Base-by-base conservation (phyloP, 2,888 invertebrate species). In the Drosophila infuscata region DNA sequence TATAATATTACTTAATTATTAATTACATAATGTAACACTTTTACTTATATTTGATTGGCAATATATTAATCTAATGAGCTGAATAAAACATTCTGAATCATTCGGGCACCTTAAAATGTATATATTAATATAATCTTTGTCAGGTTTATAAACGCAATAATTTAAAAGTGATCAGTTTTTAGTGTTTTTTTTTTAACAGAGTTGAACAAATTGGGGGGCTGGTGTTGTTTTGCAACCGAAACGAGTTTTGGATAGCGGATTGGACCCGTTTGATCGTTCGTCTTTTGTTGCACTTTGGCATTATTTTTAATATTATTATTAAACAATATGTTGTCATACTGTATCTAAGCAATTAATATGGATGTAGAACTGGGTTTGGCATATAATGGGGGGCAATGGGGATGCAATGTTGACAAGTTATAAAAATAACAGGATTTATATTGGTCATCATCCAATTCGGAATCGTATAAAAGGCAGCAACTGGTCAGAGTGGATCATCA, bases 391-490 rank as follows among this genome's bases (percentile, higher is more conserved):
- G 25, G 17, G 48, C 51, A 35, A 43, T 68, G 79, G 64, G 30
- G 60, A 57, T 32, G 46, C n/a, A 51, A 52, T 63, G 54, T 11
- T 36, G 52, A 57, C 60, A 64, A 60, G 51, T 41, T 53, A 61
- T 51, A 61, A 70, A 75, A 52, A 59, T 35, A 51, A 65, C 51
- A 30, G 17, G 12, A 60, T 58, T 54, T 53, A 43, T 57, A 51
- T 38, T 9, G 32, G 11, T 2, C 33, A 48, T 17, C 43, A 41
- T n/a, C n/a, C 35, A 35, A 15, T 3, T 17, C 43, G 29, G 4
- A 70, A 32, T 52, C 46, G 72, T 80, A 79, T 80, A 79, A 79
- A 79, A 79, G 74, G 30, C 60, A 30, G 11, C 8, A 48, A 3
- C 15, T 38, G 46, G 25, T 17, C 62, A 48, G 52, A 56, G 32